A percentile compares a stretch with the other conserved stretches of the same genome.
Evolutionary conservation across 2,888 invertebrate species (phyloP).

Genomic region (Catocala fraxini): DNA sequence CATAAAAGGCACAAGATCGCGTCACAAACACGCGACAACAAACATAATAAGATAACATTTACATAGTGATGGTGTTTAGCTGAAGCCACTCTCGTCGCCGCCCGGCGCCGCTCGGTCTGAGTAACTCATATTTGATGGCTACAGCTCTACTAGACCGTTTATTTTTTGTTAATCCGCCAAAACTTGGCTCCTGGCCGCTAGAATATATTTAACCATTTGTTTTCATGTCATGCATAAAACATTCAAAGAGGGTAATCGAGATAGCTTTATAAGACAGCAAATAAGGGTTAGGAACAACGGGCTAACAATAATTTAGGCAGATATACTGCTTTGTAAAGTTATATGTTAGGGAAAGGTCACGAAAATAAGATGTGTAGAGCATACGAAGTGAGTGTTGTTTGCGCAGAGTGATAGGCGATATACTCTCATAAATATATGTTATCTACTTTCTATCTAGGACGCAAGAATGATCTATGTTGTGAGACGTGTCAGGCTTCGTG

Average conservation of each 20-base stretch:
- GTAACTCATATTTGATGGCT: conserved; percentile 50
- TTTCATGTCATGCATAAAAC: conserved; percentile 69
- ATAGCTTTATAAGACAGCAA: conserved; percentile 45
- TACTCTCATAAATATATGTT: conserved; percentile 49
- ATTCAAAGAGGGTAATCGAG: conserved; percentile 52
- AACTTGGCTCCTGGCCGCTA: conserved; percentile 48
- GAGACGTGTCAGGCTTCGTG: conserved; percentile 58
- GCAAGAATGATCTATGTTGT: conserved; percentile 63
- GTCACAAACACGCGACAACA: conserved; percentile 33
- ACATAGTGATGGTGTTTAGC: conserved; percentile 44
- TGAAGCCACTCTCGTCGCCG: conserved; percentile 32
- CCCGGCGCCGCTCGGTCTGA: conserved; percentile 45
- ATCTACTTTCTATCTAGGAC: conserved; percentile 60
- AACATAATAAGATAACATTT: conserved; percentile 41
- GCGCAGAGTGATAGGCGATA: conserved; percentile 36
- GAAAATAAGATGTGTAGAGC: conserved; percentile 31
- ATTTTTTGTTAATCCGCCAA: conserved; percentile 45
- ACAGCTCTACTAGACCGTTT: conserved; percentile 37
- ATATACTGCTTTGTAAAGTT: conserved; percentile 31
- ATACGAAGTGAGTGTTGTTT: conserved; percentile 26
- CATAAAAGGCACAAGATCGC: conserved; percentile 11
- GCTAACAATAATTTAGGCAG: conserved; percentile 40
- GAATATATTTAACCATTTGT: conserved; percentile 55
- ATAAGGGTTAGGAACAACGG: conserved; percentile 49
- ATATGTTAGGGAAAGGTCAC: conserved; percentile 18